Percentiles rank a stretch among this genome's conserved stretches.
These are phyloP conservation scores for Acronicta psi DNA, from an alignment of 2,888 invertebrate genomes.

Conservation along the genomic window DNA sequence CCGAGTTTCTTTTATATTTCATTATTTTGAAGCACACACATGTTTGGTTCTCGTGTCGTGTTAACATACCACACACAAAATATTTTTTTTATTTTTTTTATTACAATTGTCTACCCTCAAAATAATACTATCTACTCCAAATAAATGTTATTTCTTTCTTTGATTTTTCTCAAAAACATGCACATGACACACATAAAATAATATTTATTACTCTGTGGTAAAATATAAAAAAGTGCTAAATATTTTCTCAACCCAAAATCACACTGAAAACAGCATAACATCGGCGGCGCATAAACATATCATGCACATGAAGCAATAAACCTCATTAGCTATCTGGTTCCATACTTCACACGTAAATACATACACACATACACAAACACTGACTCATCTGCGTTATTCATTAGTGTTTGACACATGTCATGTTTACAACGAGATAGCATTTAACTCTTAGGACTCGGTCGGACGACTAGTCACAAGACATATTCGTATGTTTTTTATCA, in stretches of 20 bases:
- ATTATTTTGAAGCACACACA: no score
- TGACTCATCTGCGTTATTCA: slow-evolving; percentile 29
- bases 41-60: no score
- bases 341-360: slow-evolving; percentile 9
- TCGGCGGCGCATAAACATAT: neutral
- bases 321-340: slow-evolving; percentile 26
- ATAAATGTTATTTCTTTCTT: no score
- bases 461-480: neutral
- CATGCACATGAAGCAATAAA: slow-evolving; percentile 18
- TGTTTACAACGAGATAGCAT: slow-evolving; percentile 28
- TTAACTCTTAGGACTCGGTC: slow-evolving; percentile 1
- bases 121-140: no score
- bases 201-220: neutral
- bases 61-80: no score
- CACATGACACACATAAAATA: neutral
- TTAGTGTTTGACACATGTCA: slow-evolving; percentile 19
- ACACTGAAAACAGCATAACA: neutral
- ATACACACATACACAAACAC: slow-evolving; percentile 20
- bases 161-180: no score
- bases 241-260: neutral
- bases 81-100: no score
- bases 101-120: no score
- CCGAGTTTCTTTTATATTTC: no score
- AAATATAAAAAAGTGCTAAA: neutral
- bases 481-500: neutral